A percentile compares a stretch with the other conserved stretches of the same genome.
Conservation (phyloP, 2,888 invertebrate genomes). For the Drosophila paucipuncta region DNA sequence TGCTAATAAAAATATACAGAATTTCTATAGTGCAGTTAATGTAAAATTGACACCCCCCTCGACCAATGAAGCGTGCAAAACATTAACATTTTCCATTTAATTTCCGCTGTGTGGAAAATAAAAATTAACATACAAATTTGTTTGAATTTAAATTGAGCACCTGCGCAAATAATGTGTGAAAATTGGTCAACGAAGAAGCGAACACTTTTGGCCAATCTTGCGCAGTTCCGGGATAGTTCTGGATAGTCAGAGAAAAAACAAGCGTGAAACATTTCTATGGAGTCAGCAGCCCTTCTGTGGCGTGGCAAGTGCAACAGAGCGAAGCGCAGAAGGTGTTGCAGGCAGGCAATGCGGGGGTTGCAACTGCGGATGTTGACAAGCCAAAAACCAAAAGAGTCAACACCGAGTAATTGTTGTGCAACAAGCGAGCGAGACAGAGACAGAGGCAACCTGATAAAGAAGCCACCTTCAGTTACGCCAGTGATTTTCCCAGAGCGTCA, state of each 20-base stretch:
- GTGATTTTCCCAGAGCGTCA: conserved; percentile 74
- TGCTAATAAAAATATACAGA: not conserved
- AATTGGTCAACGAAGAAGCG: conserved; percentile 53
- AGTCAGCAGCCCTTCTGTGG: conserved; percentile 29
- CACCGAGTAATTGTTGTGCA: conserved; percentile 56
- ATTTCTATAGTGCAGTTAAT: not conserved
- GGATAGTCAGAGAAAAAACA: conserved; percentile 29
- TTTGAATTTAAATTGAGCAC: conserved; percentile 49
- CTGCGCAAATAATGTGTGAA: conserved; percentile 70
- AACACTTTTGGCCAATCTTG: conserved; percentile 61
- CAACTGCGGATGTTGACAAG: conserved; percentile 23
- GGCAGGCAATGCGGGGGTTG: conserved; percentile 46
- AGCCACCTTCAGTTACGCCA: conserved; percentile 55
- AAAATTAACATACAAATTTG: conserved; percentile 57
- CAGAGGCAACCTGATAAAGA: not conserved
- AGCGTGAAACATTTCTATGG: conserved; percentile 44
- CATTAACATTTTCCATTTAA: conserved; percentile 28
- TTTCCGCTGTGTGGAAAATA: conserved; percentile 47
- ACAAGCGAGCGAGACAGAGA: conserved; percentile 23
- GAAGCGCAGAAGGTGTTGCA: conserved; percentile 51
- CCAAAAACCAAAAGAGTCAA: conserved; percentile 27
- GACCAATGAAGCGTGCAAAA: conserved; percentile 34
- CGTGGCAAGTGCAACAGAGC: conserved; percentile 54
- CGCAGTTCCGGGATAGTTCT: conserved; percentile 67
- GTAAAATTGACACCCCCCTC: not conserved